phyloP scores from a whole-genome alignment of 2,888 invertebrate genomes.

The Hirtodrosophila histrioides region DNA sequence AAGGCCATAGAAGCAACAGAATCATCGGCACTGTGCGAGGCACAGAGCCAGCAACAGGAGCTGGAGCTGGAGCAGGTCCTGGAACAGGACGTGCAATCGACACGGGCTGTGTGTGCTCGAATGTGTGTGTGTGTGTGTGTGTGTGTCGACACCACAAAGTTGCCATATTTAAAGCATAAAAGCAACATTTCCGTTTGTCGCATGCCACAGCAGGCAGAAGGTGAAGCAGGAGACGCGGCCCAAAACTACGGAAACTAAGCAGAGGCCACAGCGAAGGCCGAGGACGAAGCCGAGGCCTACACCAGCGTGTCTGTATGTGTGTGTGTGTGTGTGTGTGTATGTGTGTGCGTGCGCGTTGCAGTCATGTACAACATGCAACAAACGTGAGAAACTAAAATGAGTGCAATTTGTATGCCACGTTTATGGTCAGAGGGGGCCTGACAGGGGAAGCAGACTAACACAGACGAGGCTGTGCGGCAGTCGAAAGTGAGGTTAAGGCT shows the following conservation, averaged over 20 bases:
- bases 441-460: slow-evolving; percentile 12
- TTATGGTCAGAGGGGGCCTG: slow-evolving; percentile 43
- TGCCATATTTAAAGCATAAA: slow-evolving; percentile 80
- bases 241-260: slow-evolving; percentile 45
- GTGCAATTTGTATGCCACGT: slow-evolving; percentile 80
- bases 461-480: slow-evolving; percentile 7
- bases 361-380: slow-evolving; percentile 76
- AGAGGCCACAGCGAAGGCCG: slow-evolving; percentile 32
- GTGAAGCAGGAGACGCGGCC: slow-evolving; percentile 5
- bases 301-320: slow-evolving; percentile 7
- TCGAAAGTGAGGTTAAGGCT: not conserved
- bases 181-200: slow-evolving; percentile 81
- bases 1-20: slow-evolving; percentile 48
- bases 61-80: slow-evolving; percentile 5
- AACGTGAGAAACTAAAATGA: slow-evolving; percentile 82
- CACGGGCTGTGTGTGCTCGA: slow-evolving; percentile 42
- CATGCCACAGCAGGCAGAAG: slow-evolving; percentile 53
- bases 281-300: slow-evolving; percentile 47
- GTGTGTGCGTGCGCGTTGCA: slow-evolving; percentile 74
- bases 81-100: slow-evolving; percentile 61
- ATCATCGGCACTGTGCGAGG: slow-evolving; percentile 31
- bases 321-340: slow-evolving; percentile 31
- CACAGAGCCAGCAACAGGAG: slow-evolving; percentile 9
- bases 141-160: slow-evolving; percentile 73
- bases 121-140: slow-evolving; percentile 36